These are phyloP conservation scores for Hycleus phaleratus DNA, from an alignment of 1,140 invertebrate species.

Conservation along the genomic window DNA sequence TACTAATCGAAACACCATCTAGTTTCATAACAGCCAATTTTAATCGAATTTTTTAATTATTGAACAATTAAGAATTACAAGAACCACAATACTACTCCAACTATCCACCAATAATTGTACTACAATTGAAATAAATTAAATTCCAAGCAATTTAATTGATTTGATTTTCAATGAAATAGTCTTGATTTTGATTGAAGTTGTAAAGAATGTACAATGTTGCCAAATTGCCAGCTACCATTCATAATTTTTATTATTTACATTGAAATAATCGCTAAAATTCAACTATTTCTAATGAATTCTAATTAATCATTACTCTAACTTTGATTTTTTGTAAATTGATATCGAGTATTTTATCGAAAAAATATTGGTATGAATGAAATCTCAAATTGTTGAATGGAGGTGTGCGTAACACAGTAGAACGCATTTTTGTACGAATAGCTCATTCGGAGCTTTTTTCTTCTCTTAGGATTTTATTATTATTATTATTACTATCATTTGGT, in stretches of 20 bases:
- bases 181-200: slow-evolving; percentile 20
- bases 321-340: no score
- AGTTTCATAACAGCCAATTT: slow-evolving; percentile 18
- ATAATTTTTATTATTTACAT: slow-evolving; percentile 9
- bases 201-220: slow-evolving; percentile 33
- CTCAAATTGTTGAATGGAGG: background rate
- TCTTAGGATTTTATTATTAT: no score
- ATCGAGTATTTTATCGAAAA: no score
- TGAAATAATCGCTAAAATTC: no score
- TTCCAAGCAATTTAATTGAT: no score
- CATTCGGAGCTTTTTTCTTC: background rate
- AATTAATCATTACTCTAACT: no score
- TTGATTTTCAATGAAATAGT: background rate
- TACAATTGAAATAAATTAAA: no score
- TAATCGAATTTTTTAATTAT: background rate
- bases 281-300: no score
- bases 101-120: no score
- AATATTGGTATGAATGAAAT: background rate
- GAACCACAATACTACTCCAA: background rate
- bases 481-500: no score
- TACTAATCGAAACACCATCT: slow-evolving; percentile 26
- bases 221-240: slow-evolving; percentile 24
- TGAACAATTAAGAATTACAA: background rate
- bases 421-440: background rate
- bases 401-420: slow-evolving; percentile 27